Evolutionary conservation across 2,113 vertebrate species (phyloP).

Genomic region (Notothenia coriiceps): DNA sequence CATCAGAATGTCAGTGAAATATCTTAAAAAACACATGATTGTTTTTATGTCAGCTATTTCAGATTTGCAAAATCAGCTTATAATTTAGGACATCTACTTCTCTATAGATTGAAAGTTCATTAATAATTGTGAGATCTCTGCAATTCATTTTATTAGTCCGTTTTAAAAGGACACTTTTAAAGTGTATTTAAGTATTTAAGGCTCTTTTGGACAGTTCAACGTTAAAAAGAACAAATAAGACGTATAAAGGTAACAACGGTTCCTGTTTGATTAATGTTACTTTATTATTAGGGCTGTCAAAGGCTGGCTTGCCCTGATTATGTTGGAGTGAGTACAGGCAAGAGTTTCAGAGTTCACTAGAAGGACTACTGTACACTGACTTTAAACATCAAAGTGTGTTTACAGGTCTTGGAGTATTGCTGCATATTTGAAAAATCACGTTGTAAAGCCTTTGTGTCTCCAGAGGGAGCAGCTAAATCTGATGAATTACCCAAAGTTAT

Average conservation of each 20-base stretch:
- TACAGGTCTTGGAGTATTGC: background rate
- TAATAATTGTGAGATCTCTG: background rate
- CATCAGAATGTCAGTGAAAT: background rate
- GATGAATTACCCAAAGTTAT: background rate
- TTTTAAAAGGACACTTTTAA: background rate
- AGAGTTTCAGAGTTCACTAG: background rate
- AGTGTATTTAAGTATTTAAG: background rate
- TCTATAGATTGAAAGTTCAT: background rate
- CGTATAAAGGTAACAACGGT: background rate
- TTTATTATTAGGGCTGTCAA: background rate
- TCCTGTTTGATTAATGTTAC: constrained; percentile 3
- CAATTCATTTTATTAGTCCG: background rate
- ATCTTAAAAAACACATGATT: background rate
- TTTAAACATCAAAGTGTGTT: background rate
- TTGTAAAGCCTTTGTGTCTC: background rate
- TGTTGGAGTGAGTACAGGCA: background rate
- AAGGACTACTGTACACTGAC: background rate
- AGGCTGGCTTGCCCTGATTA: background rate
- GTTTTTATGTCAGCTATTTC: background rate
- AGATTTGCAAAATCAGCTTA: background rate
- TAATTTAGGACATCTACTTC: background rate
- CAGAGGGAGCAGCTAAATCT: background rate
- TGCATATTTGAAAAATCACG: background rate
- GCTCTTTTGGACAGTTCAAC: background rate
- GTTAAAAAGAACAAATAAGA: background rate